Base-by-base conservation (phyloP, 2,888 invertebrate genomes). In the Leptinotarsa peninsularis region DNA sequence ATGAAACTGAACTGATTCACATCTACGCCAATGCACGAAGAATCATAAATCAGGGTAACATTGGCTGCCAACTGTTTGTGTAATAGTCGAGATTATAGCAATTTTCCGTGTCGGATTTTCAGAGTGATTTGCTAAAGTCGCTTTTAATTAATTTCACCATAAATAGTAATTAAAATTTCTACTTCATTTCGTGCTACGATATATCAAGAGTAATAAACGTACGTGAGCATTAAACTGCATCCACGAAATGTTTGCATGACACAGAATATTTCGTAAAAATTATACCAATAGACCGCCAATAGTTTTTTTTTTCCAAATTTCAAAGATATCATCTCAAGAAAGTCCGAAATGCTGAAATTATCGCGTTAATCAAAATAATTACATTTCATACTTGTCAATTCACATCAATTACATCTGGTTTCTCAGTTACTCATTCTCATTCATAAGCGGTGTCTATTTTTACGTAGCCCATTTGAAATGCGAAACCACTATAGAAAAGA, bases 21-120 rank as follows among this genome's bases (percentile, higher is more conserved):
- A 69, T 52, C 63, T 63, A 63, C 63, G 63, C 43, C 63, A n/a
- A 27, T 63, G 63, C 63, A n/a, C 33, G n/a, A 68, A 66, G 71
- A 67, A 68, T 69, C 68, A 69, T 72, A 74, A 74, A 74, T 75
- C 72, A 66, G 73, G 73, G 76, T 76, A 73, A 71, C 66, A 73
- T 50, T 70, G 66, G 66, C 72, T 70, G 76, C 70, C 75, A 77
- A 70, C 77, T 71, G 52, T 73, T 73, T 73, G 72, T 74, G 75
- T 75, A 79, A 78, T 80, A 78, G 80, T 80, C 77, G 77, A 79
- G 80, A 80, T 80, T 79, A 79, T 77, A 77, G 77, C 78, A 72
- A 79, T 79, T 74, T 77, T 76, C 58, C 79, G 69, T 73, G 78
- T 79, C 79, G 72, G 77, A 79, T 76, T 79, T 75, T 66, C 73